phyloP scores from a whole-genome alignment of 2,113 vertebrate species.

The Nestor notabilis region DNA sequence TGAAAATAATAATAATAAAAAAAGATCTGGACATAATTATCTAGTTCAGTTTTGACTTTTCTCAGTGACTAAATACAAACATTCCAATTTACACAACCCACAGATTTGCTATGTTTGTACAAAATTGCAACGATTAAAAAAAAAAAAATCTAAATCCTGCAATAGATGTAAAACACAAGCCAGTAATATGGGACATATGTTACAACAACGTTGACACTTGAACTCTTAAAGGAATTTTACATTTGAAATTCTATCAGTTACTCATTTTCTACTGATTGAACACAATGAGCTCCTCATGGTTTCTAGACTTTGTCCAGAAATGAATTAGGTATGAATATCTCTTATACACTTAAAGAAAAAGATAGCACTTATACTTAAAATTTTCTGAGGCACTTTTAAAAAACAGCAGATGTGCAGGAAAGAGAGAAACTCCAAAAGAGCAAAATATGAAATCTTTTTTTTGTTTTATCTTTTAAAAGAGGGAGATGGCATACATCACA shows the following conservation, averaged over 20 bases:
- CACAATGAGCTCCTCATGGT: neutral
- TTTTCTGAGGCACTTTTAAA: neutral
- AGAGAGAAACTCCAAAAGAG: neutral
- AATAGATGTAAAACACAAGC: slow-evolving; percentile 13
- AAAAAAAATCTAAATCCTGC: neutral
- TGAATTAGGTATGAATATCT: neutral
- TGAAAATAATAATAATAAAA: neutral
- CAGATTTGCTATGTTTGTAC: slow-evolving; percentile 7
- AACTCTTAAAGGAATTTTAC: slow-evolving; percentile 43
- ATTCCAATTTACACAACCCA: slow-evolving; percentile 38
- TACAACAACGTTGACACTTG: neutral
- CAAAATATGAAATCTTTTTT: neutral
- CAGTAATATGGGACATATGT: slow-evolving; percentile 1
- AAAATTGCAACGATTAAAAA: slow-evolving; percentile 47
- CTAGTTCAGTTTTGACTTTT: slow-evolving; percentile 45
- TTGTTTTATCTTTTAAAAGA: neutral
- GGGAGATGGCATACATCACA: neutral
- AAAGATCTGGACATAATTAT: slow-evolving; percentile 54
- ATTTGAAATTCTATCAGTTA: slow-evolving; percentile 51
- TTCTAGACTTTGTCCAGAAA: neutral
- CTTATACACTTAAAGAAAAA: neutral
- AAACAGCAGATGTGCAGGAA: neutral
- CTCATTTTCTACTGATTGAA: slow-evolving; percentile 27
- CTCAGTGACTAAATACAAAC: slow-evolving; percentile 34
- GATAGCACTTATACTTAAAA: neutral